These are phyloP conservation scores for Gymnobelideus leadbeateri DNA, from an alignment of 2,113 vertebrate genomes.

Conservation along the genomic window DNA sequence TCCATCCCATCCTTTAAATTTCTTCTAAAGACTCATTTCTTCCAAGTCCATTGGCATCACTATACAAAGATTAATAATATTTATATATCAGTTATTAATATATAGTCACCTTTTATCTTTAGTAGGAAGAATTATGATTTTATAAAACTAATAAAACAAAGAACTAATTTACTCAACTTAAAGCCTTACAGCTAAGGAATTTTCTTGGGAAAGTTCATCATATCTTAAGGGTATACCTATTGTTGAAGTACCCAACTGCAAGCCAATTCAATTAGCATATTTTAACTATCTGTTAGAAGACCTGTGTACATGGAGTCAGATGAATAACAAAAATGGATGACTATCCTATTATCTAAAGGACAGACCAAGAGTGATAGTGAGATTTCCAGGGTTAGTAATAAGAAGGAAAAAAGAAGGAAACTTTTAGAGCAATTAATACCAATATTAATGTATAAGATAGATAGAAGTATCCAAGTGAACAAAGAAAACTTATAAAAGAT, in stretches of 20 bases:
- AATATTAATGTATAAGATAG: not conserved
- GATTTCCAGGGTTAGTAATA: not conserved
- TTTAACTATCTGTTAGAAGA: not conserved
- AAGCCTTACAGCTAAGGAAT: not conserved
- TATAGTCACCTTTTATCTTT: not conserved
- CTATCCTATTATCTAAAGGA: not conserved
- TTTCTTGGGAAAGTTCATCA: not conserved
- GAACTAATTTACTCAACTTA: not conserved
- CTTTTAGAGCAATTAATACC: not conserved
- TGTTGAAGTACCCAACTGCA: not conserved
- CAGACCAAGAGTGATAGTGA: not conserved
- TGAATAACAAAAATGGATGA: not conserved
- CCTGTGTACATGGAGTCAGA: not conserved
- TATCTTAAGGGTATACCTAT: not conserved
- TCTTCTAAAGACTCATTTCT: not conserved
- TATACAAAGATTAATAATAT: not conserved
- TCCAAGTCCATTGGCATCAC: not conserved
- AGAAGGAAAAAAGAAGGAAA: not conserved
- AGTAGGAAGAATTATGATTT: slow-evolving; percentile 3
- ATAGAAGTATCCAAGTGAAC: not conserved
- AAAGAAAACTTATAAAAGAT: not conserved
- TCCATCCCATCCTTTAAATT: not conserved
- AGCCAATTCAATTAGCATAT: not conserved
- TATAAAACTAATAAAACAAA: not conserved
- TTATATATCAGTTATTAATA: not conserved